Conservation (phyloP, 2,888 invertebrate genomes). For the Ellobium chinense region DNA sequence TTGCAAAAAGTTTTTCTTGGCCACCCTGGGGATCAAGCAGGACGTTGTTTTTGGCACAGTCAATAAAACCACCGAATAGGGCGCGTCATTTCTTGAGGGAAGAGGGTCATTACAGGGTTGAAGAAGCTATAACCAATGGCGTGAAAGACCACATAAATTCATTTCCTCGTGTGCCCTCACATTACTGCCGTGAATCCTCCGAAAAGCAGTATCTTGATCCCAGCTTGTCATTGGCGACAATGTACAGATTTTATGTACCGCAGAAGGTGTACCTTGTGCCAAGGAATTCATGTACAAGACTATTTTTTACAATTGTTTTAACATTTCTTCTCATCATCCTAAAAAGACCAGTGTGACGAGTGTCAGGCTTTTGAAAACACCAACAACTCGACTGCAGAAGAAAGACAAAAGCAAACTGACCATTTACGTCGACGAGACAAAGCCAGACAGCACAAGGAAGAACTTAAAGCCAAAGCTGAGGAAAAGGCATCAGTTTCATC, state of each 20-base stretch:
- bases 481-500: neutral
- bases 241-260: neutral
- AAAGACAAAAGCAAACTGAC: neutral
- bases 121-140: neutral
- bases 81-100: neutral
- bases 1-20: neutral
- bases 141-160: neutral
- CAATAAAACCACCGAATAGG: neutral
- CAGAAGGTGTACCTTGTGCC: neutral
- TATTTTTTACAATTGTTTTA: neutral
- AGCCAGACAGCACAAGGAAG: neutral
- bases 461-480: neutral
- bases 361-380: neutral
- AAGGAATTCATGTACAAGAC: neutral
- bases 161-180: neutral
- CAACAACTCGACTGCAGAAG: neutral
- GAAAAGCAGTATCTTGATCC: neutral
- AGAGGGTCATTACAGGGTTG: neutral
- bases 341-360: neutral
- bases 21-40: neutral
- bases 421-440: neutral
- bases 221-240: neutral
- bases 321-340: neutral
- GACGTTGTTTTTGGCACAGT: no score
- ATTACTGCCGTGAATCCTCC: neutral